These are phyloP conservation scores for Chrysolina americana DNA, from an alignment of 2,888 invertebrate species.

Conservation along the genomic window DNA sequence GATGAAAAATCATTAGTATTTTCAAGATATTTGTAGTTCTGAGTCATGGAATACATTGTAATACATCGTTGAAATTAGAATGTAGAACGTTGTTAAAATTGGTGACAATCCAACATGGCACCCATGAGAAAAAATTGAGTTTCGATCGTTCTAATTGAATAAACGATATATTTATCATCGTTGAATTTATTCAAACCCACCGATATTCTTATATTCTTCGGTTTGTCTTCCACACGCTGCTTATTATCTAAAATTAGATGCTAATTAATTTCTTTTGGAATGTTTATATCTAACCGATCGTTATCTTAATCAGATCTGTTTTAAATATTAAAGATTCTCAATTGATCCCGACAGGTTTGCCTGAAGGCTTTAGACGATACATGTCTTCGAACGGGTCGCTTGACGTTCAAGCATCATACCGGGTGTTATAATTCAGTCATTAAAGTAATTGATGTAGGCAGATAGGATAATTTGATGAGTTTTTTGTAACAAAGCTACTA, in stretches of 20 bases:
- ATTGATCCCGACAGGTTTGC: neutral
- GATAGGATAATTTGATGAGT: neutral
- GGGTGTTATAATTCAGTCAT: conserved; percentile 14
- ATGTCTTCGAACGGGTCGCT: neutral
- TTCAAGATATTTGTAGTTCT: too few relatives aligned
- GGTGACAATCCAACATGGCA: too few relatives aligned
- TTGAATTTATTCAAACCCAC: neutral
- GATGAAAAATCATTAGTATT: too few relatives aligned
- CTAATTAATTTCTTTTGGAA: conserved; percentile 9
- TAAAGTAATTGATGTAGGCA: conserved; percentile 1
- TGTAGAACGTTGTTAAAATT: too few relatives aligned
- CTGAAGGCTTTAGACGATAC: conserved; percentile 5
- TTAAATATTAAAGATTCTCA: neutral
- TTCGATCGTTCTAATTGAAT: neutral
- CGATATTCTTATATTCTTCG: too few relatives aligned
- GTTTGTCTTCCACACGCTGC: neutral
- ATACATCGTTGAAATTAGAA: too few relatives aligned
- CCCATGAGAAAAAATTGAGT: too few relatives aligned
- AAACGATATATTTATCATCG: neutral
- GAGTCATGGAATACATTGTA: too few relatives aligned
- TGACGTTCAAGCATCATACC: neutral
- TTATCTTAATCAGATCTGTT: conserved; percentile 7
- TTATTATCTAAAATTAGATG: neutral
- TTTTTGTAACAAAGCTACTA: neutral
- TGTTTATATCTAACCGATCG: neutral